Percentiles rank a stretch among this genome's conserved stretches.
phyloP scores from a whole-genome alignment of 2,113 vertebrate species.

The Heterotilapia buettikoferi region DNA sequence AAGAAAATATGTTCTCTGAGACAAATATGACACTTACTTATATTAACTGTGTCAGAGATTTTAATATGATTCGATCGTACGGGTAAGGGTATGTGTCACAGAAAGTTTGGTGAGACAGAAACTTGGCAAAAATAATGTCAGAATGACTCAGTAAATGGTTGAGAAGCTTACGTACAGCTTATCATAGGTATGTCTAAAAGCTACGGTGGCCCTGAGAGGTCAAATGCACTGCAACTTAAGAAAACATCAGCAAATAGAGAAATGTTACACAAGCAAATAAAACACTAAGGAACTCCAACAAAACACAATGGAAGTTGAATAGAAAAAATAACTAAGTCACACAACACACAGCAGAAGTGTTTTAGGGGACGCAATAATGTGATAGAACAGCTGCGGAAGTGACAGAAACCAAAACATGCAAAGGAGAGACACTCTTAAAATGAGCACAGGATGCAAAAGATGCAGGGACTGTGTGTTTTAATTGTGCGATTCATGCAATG shows the following conservation, averaged over 20 bases:
- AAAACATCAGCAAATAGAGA: neutral
- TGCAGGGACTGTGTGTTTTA: neutral
- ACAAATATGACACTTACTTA: neutral
- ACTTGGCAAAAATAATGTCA: neutral
- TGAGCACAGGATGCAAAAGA: neutral
- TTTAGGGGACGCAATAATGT: rapidly evolving
- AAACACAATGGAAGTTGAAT: neutral
- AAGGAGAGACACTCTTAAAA: neutral
- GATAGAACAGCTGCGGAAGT: neutral
- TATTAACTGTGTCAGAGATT: neutral
- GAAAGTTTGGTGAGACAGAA: neutral
- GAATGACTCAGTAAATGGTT: neutral
- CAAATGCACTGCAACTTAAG: neutral
- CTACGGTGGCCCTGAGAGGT: neutral
- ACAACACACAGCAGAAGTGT: neutral
- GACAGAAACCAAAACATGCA: neutral
- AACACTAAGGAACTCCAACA: neutral
- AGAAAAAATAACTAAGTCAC: neutral
- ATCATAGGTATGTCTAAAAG: neutral
- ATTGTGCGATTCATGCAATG: rapidly evolving
- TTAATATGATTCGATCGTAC: neutral
- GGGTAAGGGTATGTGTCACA: neutral
- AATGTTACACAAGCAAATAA: neutral
- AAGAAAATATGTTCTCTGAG: neutral
- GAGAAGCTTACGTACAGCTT: neutral